Percentiles rank a stretch among this genome's conserved stretches.
phyloP scores from a whole-genome alignment of 2,113 vertebrate species.

The Oncorhynchus gorbuscha region DNA sequence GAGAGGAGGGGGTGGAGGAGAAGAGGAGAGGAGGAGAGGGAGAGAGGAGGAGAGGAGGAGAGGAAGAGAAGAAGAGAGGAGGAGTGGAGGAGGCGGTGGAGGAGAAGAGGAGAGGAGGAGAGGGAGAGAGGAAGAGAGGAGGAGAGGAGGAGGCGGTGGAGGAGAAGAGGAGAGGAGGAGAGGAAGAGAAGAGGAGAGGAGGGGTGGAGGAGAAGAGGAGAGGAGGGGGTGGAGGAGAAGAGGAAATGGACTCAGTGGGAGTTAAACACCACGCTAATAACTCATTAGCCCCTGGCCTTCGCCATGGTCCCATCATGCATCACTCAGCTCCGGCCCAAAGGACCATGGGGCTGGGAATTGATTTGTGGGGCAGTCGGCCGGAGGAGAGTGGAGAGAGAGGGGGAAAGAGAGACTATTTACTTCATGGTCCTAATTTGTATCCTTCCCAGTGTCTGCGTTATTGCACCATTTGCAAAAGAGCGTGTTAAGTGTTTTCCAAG shows the following conservation, averaged over 20 bases:
- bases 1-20: no score
- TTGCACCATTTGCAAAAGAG: slow-evolving; percentile 39
- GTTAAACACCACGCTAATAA: slow-evolving; percentile 88
- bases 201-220: slow-evolving; percentile 15
- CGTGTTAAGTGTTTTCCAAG: slow-evolving; percentile 59
- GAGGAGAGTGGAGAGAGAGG: slow-evolving; percentile 37
- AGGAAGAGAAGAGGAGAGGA: neutral
- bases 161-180: slow-evolving; percentile 35
- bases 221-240: slow-evolving; percentile 31
- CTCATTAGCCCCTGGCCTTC: slow-evolving; percentile 85
- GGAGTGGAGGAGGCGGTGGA: slow-evolving; percentile 36
- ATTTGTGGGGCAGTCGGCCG: slow-evolving; percentile 26
- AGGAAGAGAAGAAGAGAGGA: neutral
- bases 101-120: slow-evolving; percentile 8
- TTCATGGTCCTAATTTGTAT: slow-evolving; percentile 45
- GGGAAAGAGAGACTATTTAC: slow-evolving; percentile 65
- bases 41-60: slow-evolving; percentile 10
- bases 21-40: slow-evolving; percentile 37
- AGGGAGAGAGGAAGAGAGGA: no score
- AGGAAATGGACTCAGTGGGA: slow-evolving; percentile 56
- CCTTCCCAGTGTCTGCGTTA: slow-evolving; percentile 26
- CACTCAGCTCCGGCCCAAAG: slow-evolving; percentile 51
- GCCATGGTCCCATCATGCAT: slow-evolving; percentile 69
- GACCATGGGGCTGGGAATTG: slow-evolving; percentile 45
- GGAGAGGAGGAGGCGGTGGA: no score